Conservation (phyloP, 2,113 vertebrate species). For the Erpornis zantholeuca region DNA sequence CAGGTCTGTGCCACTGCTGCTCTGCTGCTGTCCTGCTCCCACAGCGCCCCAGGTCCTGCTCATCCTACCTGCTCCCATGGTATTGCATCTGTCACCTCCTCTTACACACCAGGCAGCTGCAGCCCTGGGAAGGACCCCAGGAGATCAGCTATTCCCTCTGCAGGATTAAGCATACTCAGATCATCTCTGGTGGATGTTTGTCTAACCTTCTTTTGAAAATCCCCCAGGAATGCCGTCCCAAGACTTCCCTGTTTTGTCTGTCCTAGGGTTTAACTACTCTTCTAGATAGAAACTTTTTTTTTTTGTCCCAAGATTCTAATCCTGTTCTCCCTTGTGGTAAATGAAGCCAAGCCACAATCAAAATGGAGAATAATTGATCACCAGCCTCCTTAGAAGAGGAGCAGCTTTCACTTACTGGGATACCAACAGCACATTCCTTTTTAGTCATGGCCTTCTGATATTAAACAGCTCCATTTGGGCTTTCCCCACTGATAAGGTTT, state of each 20-base stretch:
- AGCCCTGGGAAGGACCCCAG: background rate
- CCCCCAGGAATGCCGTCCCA: background rate
- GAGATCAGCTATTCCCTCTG: background rate
- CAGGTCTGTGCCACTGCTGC: background rate
- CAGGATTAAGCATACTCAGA: background rate
- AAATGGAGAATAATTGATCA: conserved; percentile 3
- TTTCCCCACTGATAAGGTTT: background rate
- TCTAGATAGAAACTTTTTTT: background rate
- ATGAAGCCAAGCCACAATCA: background rate
- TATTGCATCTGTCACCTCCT: background rate
- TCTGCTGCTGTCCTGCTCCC: background rate
- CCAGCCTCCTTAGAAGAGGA: background rate
- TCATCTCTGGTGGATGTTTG: conserved; percentile 1
- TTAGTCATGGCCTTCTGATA: background rate
- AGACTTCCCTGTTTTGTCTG: background rate
- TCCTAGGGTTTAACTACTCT: background rate
- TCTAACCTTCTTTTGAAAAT: background rate
- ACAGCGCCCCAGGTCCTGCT: fast-evolving
- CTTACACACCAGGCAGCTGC: background rate
- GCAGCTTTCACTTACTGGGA: background rate
- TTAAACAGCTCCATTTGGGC: background rate
- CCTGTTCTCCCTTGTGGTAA: background rate
- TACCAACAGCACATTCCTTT: background rate
- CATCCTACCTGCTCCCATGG: background rate
- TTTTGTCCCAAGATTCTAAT: background rate